Conservation (phyloP, 2,797 vertebrate species). For the Arctocebus calabarensis region DNA sequence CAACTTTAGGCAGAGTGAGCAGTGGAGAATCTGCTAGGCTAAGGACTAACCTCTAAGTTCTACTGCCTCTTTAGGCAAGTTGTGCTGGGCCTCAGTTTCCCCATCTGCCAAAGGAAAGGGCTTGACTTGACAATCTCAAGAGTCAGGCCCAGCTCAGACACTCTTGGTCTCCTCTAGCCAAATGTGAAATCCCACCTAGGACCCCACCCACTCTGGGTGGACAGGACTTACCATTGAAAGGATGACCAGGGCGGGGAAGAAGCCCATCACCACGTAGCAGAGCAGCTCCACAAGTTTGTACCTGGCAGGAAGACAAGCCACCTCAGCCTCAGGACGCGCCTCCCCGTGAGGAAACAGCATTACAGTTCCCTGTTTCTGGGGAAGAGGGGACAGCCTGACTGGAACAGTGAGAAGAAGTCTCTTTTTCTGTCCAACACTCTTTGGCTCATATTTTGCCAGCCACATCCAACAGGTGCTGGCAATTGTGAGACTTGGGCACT, state of each 20-base stretch:
- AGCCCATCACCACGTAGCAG: slow-evolving; percentile 95
- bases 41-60: neutral
- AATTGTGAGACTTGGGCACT: rapidly evolving
- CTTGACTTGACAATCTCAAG: neutral
- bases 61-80: neutral
- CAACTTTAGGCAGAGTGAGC: neutral
- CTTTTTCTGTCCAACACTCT: neutral
- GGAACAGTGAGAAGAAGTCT: neutral
- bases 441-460: neutral
- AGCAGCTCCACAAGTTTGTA: slow-evolving; percentile 97
- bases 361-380: neutral
- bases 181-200: neutral
- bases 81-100: neutral
- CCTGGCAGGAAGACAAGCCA: slow-evolving; percentile 85
- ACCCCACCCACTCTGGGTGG: neutral
- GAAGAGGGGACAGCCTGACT: neutral
- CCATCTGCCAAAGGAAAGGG: neutral
- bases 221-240: slow-evolving; percentile 95
- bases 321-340: neutral
- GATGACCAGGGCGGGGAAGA: slow-evolving; percentile 95
- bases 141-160: neutral
- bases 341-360: neutral
- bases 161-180: neutral
- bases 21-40: too few relatives aligned
- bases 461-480: neutral